These are phyloP conservation scores for Xiphophorus birchmanni DNA, from an alignment of 2,797 vertebrate genomes.

Conservation along the genomic window DNA sequence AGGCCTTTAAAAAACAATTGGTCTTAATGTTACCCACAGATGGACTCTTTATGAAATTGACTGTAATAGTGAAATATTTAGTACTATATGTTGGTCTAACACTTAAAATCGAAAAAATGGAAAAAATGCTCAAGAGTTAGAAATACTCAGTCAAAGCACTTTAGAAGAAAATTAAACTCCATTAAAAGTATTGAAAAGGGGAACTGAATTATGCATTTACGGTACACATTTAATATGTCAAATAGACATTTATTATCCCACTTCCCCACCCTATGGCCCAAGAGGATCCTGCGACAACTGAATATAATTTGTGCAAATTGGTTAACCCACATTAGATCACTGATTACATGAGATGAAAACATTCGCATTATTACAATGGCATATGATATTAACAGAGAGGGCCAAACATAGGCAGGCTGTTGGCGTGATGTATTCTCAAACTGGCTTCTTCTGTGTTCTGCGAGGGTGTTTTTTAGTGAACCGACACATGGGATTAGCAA, in stretches of 20 bases:
- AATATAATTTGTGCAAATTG: not conserved
- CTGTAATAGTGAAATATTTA: not conserved
- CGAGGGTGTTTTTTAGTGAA: slow-evolving; percentile 38
- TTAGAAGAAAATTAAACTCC: not conserved
- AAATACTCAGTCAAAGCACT: not conserved
- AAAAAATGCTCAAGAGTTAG: not conserved
- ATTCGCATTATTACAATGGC: slow-evolving; percentile 7
- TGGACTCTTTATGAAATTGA: not conserved
- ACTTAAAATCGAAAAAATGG: not conserved
- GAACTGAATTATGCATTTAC: not conserved
- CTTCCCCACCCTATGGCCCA: not conserved
- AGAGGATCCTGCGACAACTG: not conserved
- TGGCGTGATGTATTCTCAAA: not conserved
- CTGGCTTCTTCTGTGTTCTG: slow-evolving; percentile 24
- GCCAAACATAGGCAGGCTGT: slow-evolving; percentile 9
- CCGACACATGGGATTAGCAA: slow-evolving; percentile 37
- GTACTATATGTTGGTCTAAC: not conserved
- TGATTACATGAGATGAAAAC: slow-evolving; percentile 26
- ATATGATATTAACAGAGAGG: slow-evolving; percentile 2
- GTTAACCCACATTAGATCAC: slow-evolving; percentile 5
- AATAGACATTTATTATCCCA: not conserved
- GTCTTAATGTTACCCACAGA: not conserved
- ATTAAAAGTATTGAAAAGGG: not conserved
- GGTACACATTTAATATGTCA: not conserved
- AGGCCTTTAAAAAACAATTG: not conserved